Percentiles rank a stretch among this genome's conserved stretches.
Evolutionary conservation across 1,140 invertebrate species (phyloP).

Genomic region (Polypedilum vanderplanki): DNA sequence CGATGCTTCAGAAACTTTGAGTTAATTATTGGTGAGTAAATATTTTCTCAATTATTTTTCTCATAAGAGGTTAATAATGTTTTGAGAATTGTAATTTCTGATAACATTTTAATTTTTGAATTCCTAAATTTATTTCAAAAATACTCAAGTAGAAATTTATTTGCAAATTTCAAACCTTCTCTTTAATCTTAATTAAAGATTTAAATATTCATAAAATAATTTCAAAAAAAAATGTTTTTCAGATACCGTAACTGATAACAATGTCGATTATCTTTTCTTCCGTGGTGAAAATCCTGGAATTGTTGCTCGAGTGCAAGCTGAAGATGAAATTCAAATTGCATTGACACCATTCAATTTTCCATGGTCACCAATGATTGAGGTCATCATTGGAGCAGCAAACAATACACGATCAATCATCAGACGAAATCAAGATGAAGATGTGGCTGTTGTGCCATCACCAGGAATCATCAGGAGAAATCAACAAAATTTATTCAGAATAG

Average conservation of each 20-base stretch:
- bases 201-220: background rate
- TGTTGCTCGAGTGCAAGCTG: background rate
- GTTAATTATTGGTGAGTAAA: background rate
- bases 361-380: background rate
- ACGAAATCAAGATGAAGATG: background rate
- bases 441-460: background rate
- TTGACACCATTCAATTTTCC: background rate
- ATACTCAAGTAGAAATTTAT: background rate
- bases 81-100: no score
- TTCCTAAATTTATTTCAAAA: background rate
- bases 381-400: background rate
- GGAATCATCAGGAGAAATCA: background rate
- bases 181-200: background rate
- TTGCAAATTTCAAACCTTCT: no score
- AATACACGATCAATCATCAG: background rate
- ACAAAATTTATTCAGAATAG: background rate
- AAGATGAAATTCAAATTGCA: background rate
- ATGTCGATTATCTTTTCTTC: background rate
- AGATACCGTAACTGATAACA: background rate
- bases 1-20: background rate
- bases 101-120: no score
- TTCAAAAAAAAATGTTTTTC: background rate
- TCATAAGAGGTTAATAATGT: background rate
- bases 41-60: no score
- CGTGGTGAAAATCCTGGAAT: background rate